Base-by-base conservation (phyloP, 2,113 vertebrate species). In the Malurus melanocephalus region DNA sequence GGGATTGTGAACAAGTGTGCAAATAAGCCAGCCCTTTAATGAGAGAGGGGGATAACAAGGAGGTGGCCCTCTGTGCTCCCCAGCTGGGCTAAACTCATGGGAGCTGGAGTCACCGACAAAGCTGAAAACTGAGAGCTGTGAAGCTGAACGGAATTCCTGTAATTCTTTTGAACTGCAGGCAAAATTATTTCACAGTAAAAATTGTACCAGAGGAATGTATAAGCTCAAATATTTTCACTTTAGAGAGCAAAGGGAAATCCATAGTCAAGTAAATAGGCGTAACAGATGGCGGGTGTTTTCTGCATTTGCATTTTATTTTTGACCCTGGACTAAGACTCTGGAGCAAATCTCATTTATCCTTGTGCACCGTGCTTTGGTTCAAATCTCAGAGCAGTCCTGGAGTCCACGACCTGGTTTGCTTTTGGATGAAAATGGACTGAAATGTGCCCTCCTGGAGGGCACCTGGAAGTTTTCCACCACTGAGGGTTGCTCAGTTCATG, bases 101-200 rank as follows among this genome's bases (percentile, higher is more conserved):
- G 45, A 68, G 42, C 65, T 75, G 42, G 49, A 43, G 42, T 87
- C 43, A 81, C 38, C 75, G 53, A 30, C 78, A 90, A 57, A 87
- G 66, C 60, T 84, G 73, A 71, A 91, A 82, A 91, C 14, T 71
- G 73, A 81, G 53, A 75, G 17, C 84, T 87, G 32, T 84, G 64
- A 87, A 87, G 60, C 87, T 82, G 81, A 81, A 92, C 33, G 2
- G 42, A 95, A 79, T 95, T 84, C 46, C 38, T 71, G 26, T 51
- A 87, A 88, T 81, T 90, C 74, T 90, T 86, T 67, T 81, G 80
- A 95, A 81, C 78, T 79, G 26, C 56, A 62, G 55, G 43, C 84
- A 93, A 76, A 89, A 90, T 84, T 81, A 79, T 79, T 88, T 88
- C 55, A 88, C 55, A 42, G 69, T 79, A 57, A 61, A 88, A 87